Evolutionary conservation across 2,113 vertebrate species (phyloP).

Genomic region (Pelusios castaneus): DNA sequence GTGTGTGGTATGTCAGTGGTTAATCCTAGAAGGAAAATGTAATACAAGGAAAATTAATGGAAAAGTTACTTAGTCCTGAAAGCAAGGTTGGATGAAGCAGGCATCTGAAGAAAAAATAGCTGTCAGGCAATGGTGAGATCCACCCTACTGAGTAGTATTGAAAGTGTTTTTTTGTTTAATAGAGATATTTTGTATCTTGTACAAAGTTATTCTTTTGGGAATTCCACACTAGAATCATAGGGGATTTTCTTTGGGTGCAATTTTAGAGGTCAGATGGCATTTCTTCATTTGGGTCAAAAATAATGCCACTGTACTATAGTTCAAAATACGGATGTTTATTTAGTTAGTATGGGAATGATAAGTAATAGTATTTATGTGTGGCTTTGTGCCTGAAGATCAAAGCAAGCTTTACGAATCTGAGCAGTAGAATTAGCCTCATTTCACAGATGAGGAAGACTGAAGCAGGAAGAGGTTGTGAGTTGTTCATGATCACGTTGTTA

Average conservation of each 20-base stretch:
- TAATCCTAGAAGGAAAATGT: background rate
- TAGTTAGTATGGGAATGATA: background rate
- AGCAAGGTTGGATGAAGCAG: background rate
- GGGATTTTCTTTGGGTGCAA: background rate
- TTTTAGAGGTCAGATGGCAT: background rate
- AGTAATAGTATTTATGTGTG: background rate
- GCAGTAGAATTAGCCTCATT: rapidly evolving
- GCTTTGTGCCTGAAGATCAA: background rate
- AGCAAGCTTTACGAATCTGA: background rate
- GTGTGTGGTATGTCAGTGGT: background rate
- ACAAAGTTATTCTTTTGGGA: rapidly evolving
- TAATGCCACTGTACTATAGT: background rate
- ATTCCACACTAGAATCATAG: background rate
- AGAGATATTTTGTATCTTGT: background rate
- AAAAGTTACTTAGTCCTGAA: rapidly evolving
- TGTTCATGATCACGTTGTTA: background rate
- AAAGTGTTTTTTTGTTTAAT: background rate
- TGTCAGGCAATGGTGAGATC: background rate
- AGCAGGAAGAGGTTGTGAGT: rapidly evolving
- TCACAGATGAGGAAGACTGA: background rate
- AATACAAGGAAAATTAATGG: background rate
- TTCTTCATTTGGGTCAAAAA: background rate
- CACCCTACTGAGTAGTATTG: background rate
- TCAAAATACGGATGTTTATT: background rate
- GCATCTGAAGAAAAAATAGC: background rate